These are phyloP conservation scores for Trichopria drosophilae DNA, from an alignment of 2,888 invertebrate species.

Conservation along the genomic window DNA sequence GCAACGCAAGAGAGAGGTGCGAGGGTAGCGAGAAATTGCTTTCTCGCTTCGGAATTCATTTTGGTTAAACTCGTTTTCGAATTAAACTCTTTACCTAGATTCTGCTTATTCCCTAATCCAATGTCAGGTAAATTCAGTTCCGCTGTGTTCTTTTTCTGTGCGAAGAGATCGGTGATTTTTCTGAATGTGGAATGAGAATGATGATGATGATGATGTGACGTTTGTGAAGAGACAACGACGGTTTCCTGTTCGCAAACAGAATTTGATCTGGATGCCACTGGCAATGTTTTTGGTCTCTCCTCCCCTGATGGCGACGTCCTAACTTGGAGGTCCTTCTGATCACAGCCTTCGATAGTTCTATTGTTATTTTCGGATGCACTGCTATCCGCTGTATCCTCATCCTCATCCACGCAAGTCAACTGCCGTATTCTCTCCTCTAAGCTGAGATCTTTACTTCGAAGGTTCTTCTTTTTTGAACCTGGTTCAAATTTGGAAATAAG, in stretches of 20 bases:
- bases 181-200: slow-evolving; percentile 65
- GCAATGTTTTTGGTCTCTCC: slow-evolving; percentile 58
- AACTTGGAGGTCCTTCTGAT: slow-evolving; percentile 52
- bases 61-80: slow-evolving; percentile 56
- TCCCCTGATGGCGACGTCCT: slow-evolving; percentile 71
- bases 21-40: slow-evolving; percentile 78
- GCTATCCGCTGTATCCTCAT: slow-evolving; percentile 62
- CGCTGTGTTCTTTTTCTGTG: slow-evolving; percentile 60
- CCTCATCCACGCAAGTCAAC: slow-evolving; percentile 79
- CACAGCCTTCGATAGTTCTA: slow-evolving; percentile 33
- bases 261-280: neutral
- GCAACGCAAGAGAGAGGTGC: slow-evolving; percentile 80
- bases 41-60: slow-evolving; percentile 65
- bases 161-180: slow-evolving; percentile 67
- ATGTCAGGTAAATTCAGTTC: slow-evolving; percentile 48
- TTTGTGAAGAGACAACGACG: neutral
- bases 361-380: slow-evolving; percentile 37
- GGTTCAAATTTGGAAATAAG: slow-evolving; percentile 69
- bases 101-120: slow-evolving; percentile 39
- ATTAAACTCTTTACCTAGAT: slow-evolving; percentile 44
- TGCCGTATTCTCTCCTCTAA: slow-evolving; percentile 84
- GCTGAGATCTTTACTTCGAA: slow-evolving; percentile 70
- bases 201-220: slow-evolving; percentile 29
- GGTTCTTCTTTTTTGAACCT: slow-evolving; percentile 59
- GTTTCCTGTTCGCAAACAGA: slow-evolving; percentile 9